Evolutionary conservation across 2,113 vertebrate genomes (phyloP), one percentile per base, ranked within the genome.

Genomic region (Nibea albiflora): DNA sequence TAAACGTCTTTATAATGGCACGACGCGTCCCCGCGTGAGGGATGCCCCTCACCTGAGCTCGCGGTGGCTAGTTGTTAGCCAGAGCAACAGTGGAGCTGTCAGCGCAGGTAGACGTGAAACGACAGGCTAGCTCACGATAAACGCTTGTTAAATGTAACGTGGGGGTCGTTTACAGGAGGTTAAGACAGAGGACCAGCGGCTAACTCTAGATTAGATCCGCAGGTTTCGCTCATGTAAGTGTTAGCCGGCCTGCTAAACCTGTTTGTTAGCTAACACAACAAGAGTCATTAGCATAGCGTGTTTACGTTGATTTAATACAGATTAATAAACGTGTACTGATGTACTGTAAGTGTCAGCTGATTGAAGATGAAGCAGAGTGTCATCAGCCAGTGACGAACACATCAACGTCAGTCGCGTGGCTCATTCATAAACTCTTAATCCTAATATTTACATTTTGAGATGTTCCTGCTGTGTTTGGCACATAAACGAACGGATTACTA

Each of bases 31-130:
- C 10, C 17, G 24, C 4, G 46, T 0, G 6, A 64, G 17, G 9
- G 24, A 53, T n/a, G 44, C 20, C 19, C 14, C 4, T 52, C 5
- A 16, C 54, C 8, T 5, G 61, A 74, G 70, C 46, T 65, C 53
- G 56, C 5, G 50, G 10, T 12, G 14, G 53, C 22, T 16, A 26
- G 24, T 5, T 17, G 78, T 76, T 67, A 50, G 84, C 82, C 5
- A 39, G 47, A 31, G 66, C 54, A 62, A 17, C 49, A 24, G 53
- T 42, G 26, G 28, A 72, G 70, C 80, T 81, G 81, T 85, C 81
- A 75, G 50, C 63, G 65, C 0, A 24, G 14, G 17, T 42, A 22
- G 46, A 6, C 64, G 12, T 24, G 3, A 39, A 52, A 19, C 58
- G 42, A 11, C 35, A 2, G 16, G 15, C 67, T 39, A 56, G 58